These are phyloP conservation scores for Drosophila quadrilineata DNA, from an alignment of 1,140 invertebrate genomes.

Conservation along the genomic window DNA sequence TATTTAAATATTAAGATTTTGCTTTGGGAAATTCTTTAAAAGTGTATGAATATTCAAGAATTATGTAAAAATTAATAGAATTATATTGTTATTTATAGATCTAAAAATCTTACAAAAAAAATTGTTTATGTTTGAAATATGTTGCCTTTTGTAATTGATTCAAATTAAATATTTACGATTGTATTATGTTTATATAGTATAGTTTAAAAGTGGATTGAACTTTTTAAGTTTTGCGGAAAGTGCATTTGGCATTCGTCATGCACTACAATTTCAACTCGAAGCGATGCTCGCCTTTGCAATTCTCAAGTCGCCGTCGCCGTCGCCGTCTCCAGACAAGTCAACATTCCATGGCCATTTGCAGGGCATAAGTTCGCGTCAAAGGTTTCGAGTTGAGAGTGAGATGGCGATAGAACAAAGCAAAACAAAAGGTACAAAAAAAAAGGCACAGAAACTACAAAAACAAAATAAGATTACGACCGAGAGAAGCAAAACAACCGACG, in stretches of 20 bases:
- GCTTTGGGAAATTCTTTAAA: no score
- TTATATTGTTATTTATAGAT: no score
- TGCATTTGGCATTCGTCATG: constrained; percentile 24
- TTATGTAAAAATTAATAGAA: no score
- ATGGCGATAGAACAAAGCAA: constrained; percentile 13
- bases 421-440: constrained; percentile 4
- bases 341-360: constrained; percentile 78
- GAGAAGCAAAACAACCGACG: constrained; percentile 55
- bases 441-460: constrained; percentile 12
- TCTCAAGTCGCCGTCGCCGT: constrained; percentile 62
- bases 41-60: no score
- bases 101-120: no score
- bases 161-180: constrained; percentile 6
- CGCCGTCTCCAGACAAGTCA: constrained; percentile 65
- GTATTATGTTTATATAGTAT: background rate
- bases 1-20: no score
- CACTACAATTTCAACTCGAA: constrained; percentile 7
- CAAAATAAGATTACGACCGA: constrained; percentile 51
- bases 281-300: constrained; percentile 6
- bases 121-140: no score
- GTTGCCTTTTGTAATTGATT: background rate
- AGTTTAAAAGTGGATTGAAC: background rate
- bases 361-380: constrained; percentile 79
- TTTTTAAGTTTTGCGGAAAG: constrained; percentile 10
- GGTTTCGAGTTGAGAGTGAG: constrained; percentile 53